A percentile compares a stretch with the other conserved stretches of the same genome.
Conservation (phyloP, 1,140 invertebrate species). For the Bactericera cockerelli region DNA sequence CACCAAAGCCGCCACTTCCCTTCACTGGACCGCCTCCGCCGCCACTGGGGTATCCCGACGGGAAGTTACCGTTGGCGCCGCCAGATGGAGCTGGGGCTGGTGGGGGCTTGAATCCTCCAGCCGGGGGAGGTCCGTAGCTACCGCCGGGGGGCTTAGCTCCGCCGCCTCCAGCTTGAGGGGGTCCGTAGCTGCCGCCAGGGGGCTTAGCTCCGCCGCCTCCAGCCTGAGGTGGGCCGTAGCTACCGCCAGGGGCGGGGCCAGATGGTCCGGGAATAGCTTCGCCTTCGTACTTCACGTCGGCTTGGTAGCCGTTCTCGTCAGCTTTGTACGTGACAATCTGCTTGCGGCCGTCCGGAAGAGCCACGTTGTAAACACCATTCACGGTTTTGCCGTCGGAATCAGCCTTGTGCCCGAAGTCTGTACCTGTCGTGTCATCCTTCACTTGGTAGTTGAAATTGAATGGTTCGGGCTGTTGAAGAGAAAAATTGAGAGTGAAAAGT, state of each 20-base stretch:
- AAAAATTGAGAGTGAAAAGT: no score
- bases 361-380: slow-evolving; percentile 53
- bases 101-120: neutral
- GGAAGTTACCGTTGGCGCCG: neutral
- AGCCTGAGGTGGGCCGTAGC: neutral
- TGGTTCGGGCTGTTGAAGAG: slow-evolving; percentile 56
- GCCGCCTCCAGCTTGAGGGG: neutral
- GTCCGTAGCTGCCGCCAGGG: neutral
- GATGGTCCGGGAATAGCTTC: slow-evolving; percentile 42
- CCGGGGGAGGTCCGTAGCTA: neutral
- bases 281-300: slow-evolving; percentile 56
- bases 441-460: slow-evolving; percentile 67
- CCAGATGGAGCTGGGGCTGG: neutral
- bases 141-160: neutral
- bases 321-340: slow-evolving; percentile 47
- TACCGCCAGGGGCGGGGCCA: slow-evolving; percentile 17
- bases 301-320: slow-evolving; percentile 59
- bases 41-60: neutral
- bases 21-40: neutral
- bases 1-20: neutral
- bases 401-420: slow-evolving; percentile 52
- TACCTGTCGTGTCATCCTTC: slow-evolving; percentile 52
- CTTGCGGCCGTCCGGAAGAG: slow-evolving; percentile 53
- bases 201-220: neutral
- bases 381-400: slow-evolving; percentile 54